A percentile compares a stretch with the other conserved stretches of the same genome.
phyloP scores from a whole-genome alignment of 2,888 invertebrate genomes.

The Onthophagus sagittarius region DNA sequence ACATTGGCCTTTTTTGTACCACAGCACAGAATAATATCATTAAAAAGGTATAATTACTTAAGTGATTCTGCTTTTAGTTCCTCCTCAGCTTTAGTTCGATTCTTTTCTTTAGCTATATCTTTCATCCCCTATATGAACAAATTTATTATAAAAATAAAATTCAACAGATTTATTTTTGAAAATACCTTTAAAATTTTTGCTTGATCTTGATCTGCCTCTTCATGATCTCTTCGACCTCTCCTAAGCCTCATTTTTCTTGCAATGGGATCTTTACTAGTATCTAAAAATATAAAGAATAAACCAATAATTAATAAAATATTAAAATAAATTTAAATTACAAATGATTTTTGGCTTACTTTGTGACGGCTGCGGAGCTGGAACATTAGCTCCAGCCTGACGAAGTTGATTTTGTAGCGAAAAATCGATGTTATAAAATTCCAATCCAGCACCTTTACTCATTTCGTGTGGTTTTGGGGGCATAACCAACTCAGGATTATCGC shows the following conservation, averaged over 20 bases:
- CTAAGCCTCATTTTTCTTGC: constrained; percentile 89
- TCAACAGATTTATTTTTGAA: not conserved
- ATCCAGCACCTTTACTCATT: constrained; percentile 67
- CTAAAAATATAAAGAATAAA: constrained; percentile 36
- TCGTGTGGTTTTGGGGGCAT: constrained; percentile 97
- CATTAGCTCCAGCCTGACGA: constrained; percentile 83
- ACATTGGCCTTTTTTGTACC: too few relatives aligned
- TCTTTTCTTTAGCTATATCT: constrained; percentile 78
- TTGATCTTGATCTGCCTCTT: constrained; percentile 80
- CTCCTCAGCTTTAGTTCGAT: constrained; percentile 66
- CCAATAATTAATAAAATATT: not conserved
- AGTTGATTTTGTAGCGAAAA: constrained; percentile 96
- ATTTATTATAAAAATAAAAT: not conserved
- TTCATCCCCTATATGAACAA: constrained; percentile 66
- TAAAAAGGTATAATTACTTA: constrained; percentile 54
- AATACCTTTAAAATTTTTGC: constrained; percentile 78
- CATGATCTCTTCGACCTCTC: constrained; percentile 73
- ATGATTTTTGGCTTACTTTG: constrained; percentile 54
- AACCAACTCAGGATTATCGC: constrained; percentile 90
- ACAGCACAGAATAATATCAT: not conserved
- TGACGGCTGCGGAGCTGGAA: constrained; percentile 68
- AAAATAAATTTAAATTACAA: not conserved
- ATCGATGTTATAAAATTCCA: constrained; percentile 97
- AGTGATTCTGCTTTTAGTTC: constrained; percentile 66
- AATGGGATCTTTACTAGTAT: constrained; percentile 82